Evolutionary conservation across 2,888 invertebrate species (phyloP).

Genomic region (Tachina lurida): DNA sequence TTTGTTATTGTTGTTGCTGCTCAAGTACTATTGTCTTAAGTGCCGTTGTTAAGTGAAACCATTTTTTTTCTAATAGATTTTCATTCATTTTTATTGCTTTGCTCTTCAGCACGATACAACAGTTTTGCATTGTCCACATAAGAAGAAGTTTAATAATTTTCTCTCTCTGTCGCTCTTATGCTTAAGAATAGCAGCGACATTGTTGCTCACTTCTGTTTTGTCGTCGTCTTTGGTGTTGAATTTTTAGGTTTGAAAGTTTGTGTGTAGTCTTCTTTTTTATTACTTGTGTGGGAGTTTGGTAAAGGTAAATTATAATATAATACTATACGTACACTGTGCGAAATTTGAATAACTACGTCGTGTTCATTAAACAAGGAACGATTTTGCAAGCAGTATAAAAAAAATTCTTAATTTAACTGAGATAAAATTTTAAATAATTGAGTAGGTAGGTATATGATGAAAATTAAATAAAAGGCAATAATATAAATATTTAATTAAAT

Average conservation of each 20-base stretch:
- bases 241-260: constrained; percentile 18
- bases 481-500: too few relatives aligned
- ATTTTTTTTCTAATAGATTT: constrained; percentile 75
- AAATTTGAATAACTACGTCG: background rate
- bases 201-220: constrained; percentile 13
- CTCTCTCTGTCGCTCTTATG: constrained; percentile 48
- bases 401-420: too few relatives aligned
- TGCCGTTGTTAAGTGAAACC: constrained; percentile 78
- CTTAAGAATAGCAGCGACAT: background rate
- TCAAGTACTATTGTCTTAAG: constrained; percentile 72
- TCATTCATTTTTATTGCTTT: constrained; percentile 66
- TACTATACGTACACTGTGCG: constrained; percentile 25
- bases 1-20: constrained; percentile 54
- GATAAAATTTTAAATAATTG: too few relatives aligned
- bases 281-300: constrained; percentile 61
- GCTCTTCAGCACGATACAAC: constrained; percentile 57
- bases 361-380: too few relatives aligned
- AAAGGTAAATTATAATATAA: constrained; percentile 38
- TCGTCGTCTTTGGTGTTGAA: background rate
- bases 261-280: constrained; percentile 36
- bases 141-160: constrained; percentile 54
- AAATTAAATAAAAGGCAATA: too few relatives aligned
- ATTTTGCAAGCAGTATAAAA: too few relatives aligned
- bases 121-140: constrained; percentile 27
- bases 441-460: too few relatives aligned